phyloP scores from a whole-genome alignment of 2,888 invertebrate genomes.

The Polylopha cassiicola region DNA sequence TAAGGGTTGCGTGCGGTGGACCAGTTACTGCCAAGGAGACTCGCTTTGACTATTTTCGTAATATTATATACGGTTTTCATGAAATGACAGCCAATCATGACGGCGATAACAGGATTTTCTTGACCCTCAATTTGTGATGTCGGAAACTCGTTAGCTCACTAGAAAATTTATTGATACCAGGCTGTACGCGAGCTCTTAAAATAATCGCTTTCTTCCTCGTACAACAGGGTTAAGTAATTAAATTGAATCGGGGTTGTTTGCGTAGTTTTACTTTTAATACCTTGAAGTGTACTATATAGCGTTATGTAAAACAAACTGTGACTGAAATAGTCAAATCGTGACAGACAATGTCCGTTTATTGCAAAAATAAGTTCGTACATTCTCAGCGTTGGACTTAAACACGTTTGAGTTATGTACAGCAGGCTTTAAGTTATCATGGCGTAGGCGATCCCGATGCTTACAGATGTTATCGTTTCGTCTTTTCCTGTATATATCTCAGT shows the following conservation, averaged over 20 bases:
- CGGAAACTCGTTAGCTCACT: conserved; percentile 24
- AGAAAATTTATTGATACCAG: conserved; percentile 22
- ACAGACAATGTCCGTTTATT: conserved; percentile 38
- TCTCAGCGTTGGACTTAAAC: conserved; percentile 41
- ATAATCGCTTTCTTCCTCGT: too few relatives aligned
- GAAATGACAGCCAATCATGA: conserved; percentile 39
- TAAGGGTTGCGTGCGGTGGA: conserved; percentile 66
- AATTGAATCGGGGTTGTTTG: too few relatives aligned
- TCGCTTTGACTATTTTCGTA: conserved; percentile 58
- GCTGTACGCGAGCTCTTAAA: too few relatives aligned
- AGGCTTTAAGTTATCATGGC: conserved; percentile 45
- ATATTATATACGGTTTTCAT: conserved; percentile 65
- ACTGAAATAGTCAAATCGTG: conserved; percentile 37
- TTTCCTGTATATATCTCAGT: conserved; percentile 39
- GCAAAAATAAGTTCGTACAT: conserved; percentile 55
- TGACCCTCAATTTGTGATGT: conserved; percentile 27
- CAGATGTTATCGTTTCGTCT: conserved; percentile 52
- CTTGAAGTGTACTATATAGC: too few relatives aligned
- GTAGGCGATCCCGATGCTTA: conserved; percentile 55
- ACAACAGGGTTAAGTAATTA: too few relatives aligned
- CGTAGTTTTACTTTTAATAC: too few relatives aligned
- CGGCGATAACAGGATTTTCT: conserved; percentile 36
- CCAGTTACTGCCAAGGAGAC: conserved; percentile 63
- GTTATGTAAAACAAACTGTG: conserved; percentile 24
- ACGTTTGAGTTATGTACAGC: conserved; percentile 56